Evolutionary conservation across 1,140 invertebrate genomes (phyloP).

Genomic region (Pachypeltis micranthus): DNA sequence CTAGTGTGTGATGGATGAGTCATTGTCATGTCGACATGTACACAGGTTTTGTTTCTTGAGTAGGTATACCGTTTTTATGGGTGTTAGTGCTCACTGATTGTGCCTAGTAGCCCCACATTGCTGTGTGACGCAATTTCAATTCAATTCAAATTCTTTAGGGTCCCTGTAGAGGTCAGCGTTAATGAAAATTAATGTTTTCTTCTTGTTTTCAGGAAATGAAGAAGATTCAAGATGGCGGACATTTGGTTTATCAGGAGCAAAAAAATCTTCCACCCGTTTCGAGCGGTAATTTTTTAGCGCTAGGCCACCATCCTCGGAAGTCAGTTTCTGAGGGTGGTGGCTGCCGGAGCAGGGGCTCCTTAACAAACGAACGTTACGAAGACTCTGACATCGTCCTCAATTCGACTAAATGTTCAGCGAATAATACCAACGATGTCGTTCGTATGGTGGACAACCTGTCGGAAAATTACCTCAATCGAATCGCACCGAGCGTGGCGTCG

Average conservation of each 20-base stretch:
- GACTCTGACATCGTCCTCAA: constrained; percentile 7
- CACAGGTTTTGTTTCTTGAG: too few species aligned
- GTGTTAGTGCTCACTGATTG: too few species aligned
- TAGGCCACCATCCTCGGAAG: constrained; percentile 35
- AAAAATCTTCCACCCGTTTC: constrained; percentile 21
- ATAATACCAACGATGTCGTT: too few species aligned
- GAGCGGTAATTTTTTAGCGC: constrained; percentile 34
- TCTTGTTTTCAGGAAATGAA: background rate
- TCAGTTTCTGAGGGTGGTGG: constrained; percentile 62
- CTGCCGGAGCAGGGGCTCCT: constrained; percentile 35
- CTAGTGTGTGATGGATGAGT: too few species aligned
- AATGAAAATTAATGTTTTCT: background rate
- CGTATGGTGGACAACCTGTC: too few species aligned
- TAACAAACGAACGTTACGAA: constrained; percentile 11
- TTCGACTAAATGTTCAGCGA: background rate
- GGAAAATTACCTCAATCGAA: background rate
- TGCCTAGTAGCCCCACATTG: too few species aligned
- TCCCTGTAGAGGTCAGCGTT: too few species aligned
- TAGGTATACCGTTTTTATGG: too few species aligned
- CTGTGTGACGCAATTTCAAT: too few species aligned
- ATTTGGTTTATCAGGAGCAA: constrained; percentile 15
- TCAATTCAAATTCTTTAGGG: too few species aligned
- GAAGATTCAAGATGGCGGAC: constrained; percentile 2
- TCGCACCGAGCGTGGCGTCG: background rate
- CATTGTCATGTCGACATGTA: too few species aligned